Evolutionary conservation across 2,797 vertebrate genomes (phyloP), one percentile per base, ranked within the genome.

Genomic region (Esox lucius): DNA sequence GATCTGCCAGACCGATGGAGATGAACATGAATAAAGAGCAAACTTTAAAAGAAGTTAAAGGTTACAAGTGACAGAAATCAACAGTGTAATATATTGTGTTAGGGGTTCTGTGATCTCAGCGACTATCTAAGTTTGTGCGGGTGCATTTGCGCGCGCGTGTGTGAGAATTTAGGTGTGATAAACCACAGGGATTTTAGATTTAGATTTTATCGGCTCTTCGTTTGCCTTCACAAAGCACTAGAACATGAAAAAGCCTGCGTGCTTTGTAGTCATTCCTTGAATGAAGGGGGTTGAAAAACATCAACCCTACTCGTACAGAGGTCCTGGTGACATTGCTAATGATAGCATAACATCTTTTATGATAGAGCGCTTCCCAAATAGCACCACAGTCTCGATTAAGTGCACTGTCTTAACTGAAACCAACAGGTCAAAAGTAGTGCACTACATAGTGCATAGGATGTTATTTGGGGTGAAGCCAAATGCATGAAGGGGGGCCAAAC

Each of bases 231-330:
- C 73, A 74, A 68, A 87, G 75, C 75, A 12, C 42, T 66, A 24
- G 46, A 26, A 75, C 77, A 76, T 71, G 73, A 81, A 80, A 78
- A 49, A 59, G 19, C 70, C 72, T 59, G 39, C 2, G 53, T 16
- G 69, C 82, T 84, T 83, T 84, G 83, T 80, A 81, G 80, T 84
- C 70, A 4, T 33, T 59, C 75, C 84, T 85, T 83, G 81, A 85
- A 85, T 84, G 70, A 13, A 71, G 49, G 71, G 67, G 73, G 75
- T 78, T 72, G 71, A 79, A 76, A 81, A 68, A 80, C 62, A 73
- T 9, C 28, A 70, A 17, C 51, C 53, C 12, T 59, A 35, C 71
- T 75, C 73, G 79, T 74, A 62, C 33, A 59, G 78, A 80, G 71
- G 78, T 62, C 74, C 75, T 66, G 35, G 75, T 81, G 84, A 82